A percentile compares a stretch with the other conserved stretches of the same genome.
phyloP scores from a whole-genome alignment of 2,888 invertebrate species.

The Drosophila anomelani region DNA sequence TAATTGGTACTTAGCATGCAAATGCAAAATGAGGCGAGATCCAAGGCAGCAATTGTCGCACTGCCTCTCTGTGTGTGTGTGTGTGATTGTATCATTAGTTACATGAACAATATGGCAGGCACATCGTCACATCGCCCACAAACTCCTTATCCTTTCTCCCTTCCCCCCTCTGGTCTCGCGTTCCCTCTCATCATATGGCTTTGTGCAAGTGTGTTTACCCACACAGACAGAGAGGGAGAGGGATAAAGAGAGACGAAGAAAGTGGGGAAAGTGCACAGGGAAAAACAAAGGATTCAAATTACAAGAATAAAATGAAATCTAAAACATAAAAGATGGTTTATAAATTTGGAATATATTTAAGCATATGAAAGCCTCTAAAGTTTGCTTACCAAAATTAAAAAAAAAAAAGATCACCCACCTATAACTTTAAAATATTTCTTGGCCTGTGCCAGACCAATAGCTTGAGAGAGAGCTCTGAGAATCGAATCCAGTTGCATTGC shows the following conservation, averaged over 20 bases:
- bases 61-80: slow-evolving; percentile 4
- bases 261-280: slow-evolving; percentile 1
- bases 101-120: slow-evolving; percentile 38
- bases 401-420: too few species aligned
- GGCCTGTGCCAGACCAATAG: not conserved
- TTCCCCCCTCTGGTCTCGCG: too few species aligned
- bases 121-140: slow-evolving; percentile 20
- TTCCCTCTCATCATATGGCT: not conserved
- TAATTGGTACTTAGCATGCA: slow-evolving; percentile 75
- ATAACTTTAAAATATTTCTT: not conserved
- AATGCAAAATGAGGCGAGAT: slow-evolving; percentile 64
- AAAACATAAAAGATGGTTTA: too few species aligned
- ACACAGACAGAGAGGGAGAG: slow-evolving; percentile 2
- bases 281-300: not conserved
- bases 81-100: slow-evolving; percentile 37
- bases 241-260: not conserved
- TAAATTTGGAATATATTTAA: too few species aligned
- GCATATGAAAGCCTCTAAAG: too few species aligned
- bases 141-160: not conserved
- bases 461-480: slow-evolving; percentile 21
- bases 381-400: too few species aligned
- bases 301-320: too few species aligned
- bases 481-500: slow-evolving; percentile 20
- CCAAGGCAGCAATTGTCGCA: slow-evolving; percentile 56
- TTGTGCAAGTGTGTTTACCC: slow-evolving; percentile 27